Evolutionary conservation across 2,888 invertebrate genomes (phyloP).

Genomic region (Drosophila suboccidentalis): DNA sequence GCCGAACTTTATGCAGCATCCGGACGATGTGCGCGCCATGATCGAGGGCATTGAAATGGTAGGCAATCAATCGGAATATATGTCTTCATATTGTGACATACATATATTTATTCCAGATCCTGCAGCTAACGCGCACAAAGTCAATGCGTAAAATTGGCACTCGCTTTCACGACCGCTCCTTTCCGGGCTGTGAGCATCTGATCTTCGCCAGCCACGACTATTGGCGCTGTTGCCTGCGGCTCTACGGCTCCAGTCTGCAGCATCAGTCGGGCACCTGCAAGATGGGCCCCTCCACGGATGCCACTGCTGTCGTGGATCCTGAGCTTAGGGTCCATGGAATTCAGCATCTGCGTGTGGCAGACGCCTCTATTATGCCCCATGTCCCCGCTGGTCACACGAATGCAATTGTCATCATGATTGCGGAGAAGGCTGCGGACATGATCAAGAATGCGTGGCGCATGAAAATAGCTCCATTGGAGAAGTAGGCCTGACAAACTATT

Average conservation of each 20-base stretch:
- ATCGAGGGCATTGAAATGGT: conserved; percentile 92
- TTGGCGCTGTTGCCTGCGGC: conserved; percentile 91
- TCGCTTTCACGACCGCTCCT: conserved; percentile 87
- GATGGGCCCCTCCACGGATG: conserved; percentile 88
- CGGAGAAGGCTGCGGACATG: conserved; percentile 88
- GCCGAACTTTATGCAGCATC: conserved; percentile 92
- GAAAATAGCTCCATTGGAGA: conserved; percentile 34
- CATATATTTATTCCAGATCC: too few relatives aligned
- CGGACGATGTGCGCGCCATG: conserved; percentile 90
- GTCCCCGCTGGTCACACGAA: conserved; percentile 88
- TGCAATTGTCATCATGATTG: conserved; percentile 88
- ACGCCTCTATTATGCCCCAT: conserved; percentile 88
- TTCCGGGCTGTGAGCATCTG: conserved; percentile 89
- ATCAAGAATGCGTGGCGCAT: conserved; percentile 86
- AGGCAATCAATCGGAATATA: conserved; percentile 10
- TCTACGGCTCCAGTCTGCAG: conserved; percentile 90
- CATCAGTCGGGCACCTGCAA: conserved; percentile 90
- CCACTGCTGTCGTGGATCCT: conserved; percentile 88
- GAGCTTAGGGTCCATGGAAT: conserved; percentile 88
- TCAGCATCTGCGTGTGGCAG: conserved; percentile 86
- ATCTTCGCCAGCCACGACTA: conserved; percentile 89
- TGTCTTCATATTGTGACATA: too few relatives aligned
- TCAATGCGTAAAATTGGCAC: conserved; percentile 87
- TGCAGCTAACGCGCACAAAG: conserved; percentile 87
- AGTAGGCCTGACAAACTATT: neutral